Evolutionary conservation across 2,113 vertebrate genomes (phyloP), one percentile per base, ranked within the genome.

Genomic region (Actenoides hombroni): DNA sequence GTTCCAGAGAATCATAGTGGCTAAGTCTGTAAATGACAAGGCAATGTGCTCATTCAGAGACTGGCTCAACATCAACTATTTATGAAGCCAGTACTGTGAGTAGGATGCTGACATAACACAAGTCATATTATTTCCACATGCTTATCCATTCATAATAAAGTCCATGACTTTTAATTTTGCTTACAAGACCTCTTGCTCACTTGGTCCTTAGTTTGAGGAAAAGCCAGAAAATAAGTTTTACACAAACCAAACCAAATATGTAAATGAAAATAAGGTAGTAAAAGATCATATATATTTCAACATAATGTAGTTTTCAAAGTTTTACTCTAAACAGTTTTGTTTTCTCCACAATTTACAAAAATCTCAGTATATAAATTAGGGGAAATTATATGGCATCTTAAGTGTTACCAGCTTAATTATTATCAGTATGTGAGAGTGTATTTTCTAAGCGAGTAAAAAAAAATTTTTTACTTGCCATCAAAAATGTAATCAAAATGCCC

Each of bases 121-220:
- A 97, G 86, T 93, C 82, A 53, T 87, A 97, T 95, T 97, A 96
- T 95, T 97, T 97, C 96, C 93, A 97, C 76, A 92, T n/a, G 87
- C 17, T 67, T 74, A 64, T 86, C 88, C 92, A 97, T 93, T 85
- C 94, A 97, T 84, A 97, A 97, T 76, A 95, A 97, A 92, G 88
- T 79, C 82, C 85, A 49, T 89, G 87, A 89, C 60, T 97, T 94
- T 67, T 53, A 95, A 83, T 95, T 97, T 87, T 97, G 76, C 85
- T 96, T 94, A 95, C 57, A 94, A 95, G 95, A 90, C 48, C 76
- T 97, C 85, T 87, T 95, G 75, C 44, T 95, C 80, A 68, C 59
- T 95, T 90, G 60, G 20, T 97, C 49, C 25, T 48, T 88, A 92
- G 49, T 86, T 96, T 69, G 59, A 92, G 40, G n/a, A 88, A 69